These are phyloP conservation scores for Samia ricini DNA, from an alignment of 1,140 invertebrate species.

Conservation along the genomic window DNA sequence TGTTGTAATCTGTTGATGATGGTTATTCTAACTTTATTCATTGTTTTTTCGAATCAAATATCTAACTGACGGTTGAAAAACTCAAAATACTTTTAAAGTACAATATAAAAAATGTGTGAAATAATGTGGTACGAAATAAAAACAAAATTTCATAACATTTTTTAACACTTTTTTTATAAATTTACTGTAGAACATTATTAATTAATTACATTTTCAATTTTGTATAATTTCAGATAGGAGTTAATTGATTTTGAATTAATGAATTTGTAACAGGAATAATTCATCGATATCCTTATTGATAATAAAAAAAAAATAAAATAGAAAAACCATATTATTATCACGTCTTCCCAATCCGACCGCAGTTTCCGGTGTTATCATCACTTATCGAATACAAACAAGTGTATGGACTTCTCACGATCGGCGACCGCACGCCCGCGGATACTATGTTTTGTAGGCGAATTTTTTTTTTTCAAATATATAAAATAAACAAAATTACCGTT, in stretches of 20 bases:
- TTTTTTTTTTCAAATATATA: slow-evolving; percentile 37
- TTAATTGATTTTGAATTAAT: too few relatives aligned
- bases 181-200: background rate
- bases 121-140: too few relatives aligned
- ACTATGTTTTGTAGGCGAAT: slow-evolving; percentile 35
- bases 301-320: too few relatives aligned
- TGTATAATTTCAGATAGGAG: background rate
- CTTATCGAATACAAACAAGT: background rate
- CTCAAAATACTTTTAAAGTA: too few relatives aligned
- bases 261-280: too few relatives aligned
- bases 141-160: background rate
- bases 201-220: background rate
- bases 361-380: background rate
- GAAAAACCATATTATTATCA: background rate
- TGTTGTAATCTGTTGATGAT: too few relatives aligned
- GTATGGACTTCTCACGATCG: slow-evolving; percentile 32
- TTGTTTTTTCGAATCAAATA: too few relatives aligned
- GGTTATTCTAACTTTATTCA: too few relatives aligned
- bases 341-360: background rate
- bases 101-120: too few relatives aligned
- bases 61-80: too few relatives aligned
- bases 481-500: slow-evolving; percentile 16
- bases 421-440: too few relatives aligned
- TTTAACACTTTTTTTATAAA: background rate
- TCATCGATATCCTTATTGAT: background rate